Base-by-base conservation (phyloP, 2,888 invertebrate genomes). In the Epinotia nisella region DNA sequence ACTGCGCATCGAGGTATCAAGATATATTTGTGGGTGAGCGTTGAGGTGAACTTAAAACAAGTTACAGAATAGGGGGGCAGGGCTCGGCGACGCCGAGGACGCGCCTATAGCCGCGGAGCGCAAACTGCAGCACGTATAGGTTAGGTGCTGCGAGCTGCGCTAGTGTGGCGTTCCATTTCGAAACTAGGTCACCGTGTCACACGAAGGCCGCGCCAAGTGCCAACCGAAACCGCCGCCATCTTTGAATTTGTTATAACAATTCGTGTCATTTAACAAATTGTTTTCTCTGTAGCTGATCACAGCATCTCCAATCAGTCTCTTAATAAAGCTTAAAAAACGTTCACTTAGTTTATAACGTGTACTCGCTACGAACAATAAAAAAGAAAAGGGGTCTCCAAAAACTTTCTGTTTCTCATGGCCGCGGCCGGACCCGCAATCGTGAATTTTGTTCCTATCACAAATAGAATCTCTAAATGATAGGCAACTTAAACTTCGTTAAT, bases 171-270 rank as follows among this genome's bases (percentile, higher is more conserved):
- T 91, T 92, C 91, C 92, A 92, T 93, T 92, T 93, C 89, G 86
- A 90, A 93, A 93, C 89, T 93, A 83, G 93, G 93, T 93, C 89
- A 93, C 86, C 85, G 85, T 93, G 93, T 92, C 93, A 90, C 84
- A 89, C 86, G 89, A 89, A 90, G 87, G 88, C 87, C 88, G 88
- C 89, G 87, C 86, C 88, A 87, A 90, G 87, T 88, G 88, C 86
- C 85, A 85, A 80, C 84, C 85, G 86, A 87, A 86, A 84, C 84
- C 86, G 88, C 85, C 90, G 90, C 90, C 92, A 91, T 92, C 90
- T 91, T 92, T 90, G 87, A 87, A 90, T 87, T 90, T 85, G 49
- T 49, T 82, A 87, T 89, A 65, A 87, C 85, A 89, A 62, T 90
- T 89, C 86, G 86, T 85, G 80, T 83, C 85, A 83, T 78, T 71